These are phyloP conservation scores for Eunapius fragilis DNA, from an alignment of 37 sponge, comb jelly and placozoan species.

Conservation along the genomic window DNA sequence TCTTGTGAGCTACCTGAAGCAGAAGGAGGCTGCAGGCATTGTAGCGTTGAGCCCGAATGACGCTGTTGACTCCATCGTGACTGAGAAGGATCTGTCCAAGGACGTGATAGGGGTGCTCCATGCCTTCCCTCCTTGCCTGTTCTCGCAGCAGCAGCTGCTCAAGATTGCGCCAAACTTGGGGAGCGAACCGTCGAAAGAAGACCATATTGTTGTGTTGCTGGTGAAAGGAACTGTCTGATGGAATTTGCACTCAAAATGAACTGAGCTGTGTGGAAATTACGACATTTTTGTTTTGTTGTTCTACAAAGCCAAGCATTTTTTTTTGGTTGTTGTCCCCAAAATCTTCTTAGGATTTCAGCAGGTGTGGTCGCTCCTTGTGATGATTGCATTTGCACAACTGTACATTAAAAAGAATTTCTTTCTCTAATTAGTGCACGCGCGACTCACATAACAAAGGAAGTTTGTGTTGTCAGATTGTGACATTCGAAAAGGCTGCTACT, in stretches of 20 bases:
- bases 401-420: too few relatives aligned
- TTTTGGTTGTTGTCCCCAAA: too few relatives aligned
- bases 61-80: neutral
- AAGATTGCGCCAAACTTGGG: conserved; percentile 82
- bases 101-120: conserved; percentile 88
- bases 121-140: conserved; percentile 95
- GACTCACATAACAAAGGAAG: too few relatives aligned
- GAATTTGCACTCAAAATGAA: neutral
- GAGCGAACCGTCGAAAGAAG: conserved; percentile 83
- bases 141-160: conserved; percentile 78
- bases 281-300: too few relatives aligned
- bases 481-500: too few relatives aligned
- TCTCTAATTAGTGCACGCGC: too few relatives aligned
- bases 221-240: conserved; percentile 84
- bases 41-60: conserved; percentile 59
- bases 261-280: neutral
- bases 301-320: too few relatives aligned
- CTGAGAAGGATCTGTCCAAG: conserved; percentile 18
- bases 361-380: too few relatives aligned
- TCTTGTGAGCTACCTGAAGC: conserved; percentile 89
- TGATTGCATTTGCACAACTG: too few relatives aligned
- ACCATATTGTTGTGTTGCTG: conserved; percentile 92
- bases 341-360: too few relatives aligned
- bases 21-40: conserved; percentile 97
- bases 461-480: too few relatives aligned